phyloP scores from a whole-genome alignment of 2,113 vertebrate species.

The Rhynchomys soricoides region DNA sequence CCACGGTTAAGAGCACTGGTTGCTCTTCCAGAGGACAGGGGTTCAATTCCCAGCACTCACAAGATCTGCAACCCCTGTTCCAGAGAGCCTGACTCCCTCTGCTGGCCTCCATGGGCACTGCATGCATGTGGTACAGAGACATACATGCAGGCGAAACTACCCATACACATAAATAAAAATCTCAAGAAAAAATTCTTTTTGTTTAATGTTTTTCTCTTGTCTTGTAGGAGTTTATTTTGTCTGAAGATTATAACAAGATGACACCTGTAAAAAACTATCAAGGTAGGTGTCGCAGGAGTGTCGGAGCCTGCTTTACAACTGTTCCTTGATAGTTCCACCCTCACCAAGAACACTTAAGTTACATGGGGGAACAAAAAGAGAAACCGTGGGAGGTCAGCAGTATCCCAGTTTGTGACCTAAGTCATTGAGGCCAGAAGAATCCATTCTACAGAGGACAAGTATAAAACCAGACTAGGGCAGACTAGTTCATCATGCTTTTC shows the following conservation, averaged over 20 bases:
- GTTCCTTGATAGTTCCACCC: background rate
- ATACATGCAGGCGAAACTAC: background rate
- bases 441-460: background rate
- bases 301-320: background rate
- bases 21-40: background rate
- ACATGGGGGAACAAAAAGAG: background rate
- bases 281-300: conserved; percentile 86
- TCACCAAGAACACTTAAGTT: background rate
- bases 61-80: background rate
- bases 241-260: conserved; percentile 99
- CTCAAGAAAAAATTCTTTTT: conserved; percentile 22
- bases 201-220: conserved; percentile 64
- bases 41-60: background rate
- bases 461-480: background rate
- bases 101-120: background rate
- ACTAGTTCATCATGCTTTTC: background rate
- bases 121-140: background rate
- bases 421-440: background rate
- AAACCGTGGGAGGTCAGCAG: background rate
- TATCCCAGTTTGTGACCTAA: background rate
- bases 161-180: background rate
- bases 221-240: conserved; percentile 95
- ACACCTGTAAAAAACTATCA: conserved; percentile 92
- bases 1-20: background rate
- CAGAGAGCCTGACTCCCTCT: background rate